A percentile compares a stretch with the other conserved stretches of the same genome.
These are phyloP conservation scores for Tholera decimalis DNA, from an alignment of 2,888 invertebrate species.

Conservation along the genomic window DNA sequence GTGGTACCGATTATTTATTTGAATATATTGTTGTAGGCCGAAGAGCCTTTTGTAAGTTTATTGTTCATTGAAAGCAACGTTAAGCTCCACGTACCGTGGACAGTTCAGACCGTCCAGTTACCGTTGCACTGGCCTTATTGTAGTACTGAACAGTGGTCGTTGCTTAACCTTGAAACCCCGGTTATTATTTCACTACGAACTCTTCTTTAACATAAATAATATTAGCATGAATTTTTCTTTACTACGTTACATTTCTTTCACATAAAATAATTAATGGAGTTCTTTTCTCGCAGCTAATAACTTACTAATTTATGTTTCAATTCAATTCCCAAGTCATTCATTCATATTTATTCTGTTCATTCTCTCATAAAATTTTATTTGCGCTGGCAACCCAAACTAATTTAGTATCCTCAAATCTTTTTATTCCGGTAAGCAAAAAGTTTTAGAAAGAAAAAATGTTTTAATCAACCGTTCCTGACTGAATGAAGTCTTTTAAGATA, in stretches of 20 bases:
- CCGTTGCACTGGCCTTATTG: too few relatives aligned
- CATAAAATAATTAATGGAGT: slow-evolving; percentile 7
- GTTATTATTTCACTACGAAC: too few relatives aligned
- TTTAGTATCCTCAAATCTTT: slow-evolving; percentile 16
- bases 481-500: slow-evolving; percentile 7
- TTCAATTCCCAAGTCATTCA: slow-evolving; percentile 14
- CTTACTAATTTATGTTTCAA: slow-evolving; percentile 8
- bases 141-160: too few relatives aligned
- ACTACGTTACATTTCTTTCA: background rate
- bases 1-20: too few relatives aligned
- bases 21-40: too few relatives aligned
- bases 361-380: slow-evolving; percentile 34
- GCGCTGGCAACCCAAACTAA: slow-evolving; percentile 11
- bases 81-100: too few relatives aligned
- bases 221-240: too few relatives aligned
- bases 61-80: too few relatives aligned
- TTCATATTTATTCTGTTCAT: slow-evolving; percentile 25
- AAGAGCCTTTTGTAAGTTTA: too few relatives aligned
- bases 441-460: background rate
- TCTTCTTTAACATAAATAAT: too few relatives aligned
- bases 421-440: background rate
- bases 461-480: slow-evolving; percentile 19
- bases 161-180: too few relatives aligned
- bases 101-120: too few relatives aligned
- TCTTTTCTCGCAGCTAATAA: background rate